A percentile compares a stretch with the other conserved stretches of the same genome.
Conservation (phyloP, 2,888 invertebrate species). For the Tetramorium bicarinatum region DNA sequence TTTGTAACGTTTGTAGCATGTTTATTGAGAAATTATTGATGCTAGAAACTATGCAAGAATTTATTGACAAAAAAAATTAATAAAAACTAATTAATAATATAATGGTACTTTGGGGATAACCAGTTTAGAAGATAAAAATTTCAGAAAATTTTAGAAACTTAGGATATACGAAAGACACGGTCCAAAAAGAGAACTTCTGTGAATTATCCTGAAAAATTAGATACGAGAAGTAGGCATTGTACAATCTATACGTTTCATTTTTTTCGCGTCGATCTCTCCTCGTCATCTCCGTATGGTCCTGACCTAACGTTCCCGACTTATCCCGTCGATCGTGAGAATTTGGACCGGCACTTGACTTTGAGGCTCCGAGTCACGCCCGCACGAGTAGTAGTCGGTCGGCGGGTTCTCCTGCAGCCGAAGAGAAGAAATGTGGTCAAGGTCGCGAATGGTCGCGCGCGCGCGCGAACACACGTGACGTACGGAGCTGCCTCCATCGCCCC, state of each 20-base stretch:
- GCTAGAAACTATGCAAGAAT: neutral
- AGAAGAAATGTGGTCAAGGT: constrained; percentile 75
- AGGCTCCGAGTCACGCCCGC: constrained; percentile 58
- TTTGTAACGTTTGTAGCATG: neutral
- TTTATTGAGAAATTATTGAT: neutral
- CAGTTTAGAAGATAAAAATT: neutral
- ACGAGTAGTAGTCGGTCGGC: constrained; percentile 49
- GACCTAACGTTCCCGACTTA: constrained; percentile 55
- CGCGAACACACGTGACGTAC: constrained; percentile 66
- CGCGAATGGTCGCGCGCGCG: constrained; percentile 59
- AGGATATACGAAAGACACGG: neutral
- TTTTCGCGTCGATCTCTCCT: neutral
- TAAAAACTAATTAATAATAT: neutral
- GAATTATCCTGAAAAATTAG: neutral
- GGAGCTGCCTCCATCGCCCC: constrained; percentile 52
- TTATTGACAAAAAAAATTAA: neutral
- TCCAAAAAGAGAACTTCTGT: neutral
- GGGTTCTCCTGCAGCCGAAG: constrained; percentile 61
- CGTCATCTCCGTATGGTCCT: constrained; percentile 30
- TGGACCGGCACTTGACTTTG: constrained; percentile 24
- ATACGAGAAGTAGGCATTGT: neutral
- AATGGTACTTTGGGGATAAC: neutral
- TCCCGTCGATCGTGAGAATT: constrained; percentile 46
- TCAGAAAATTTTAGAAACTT: neutral
- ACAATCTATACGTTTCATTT: neutral